These are phyloP conservation scores for Hydrochoerus hydrochaeris DNA, from an alignment of 2,113 vertebrate genomes.

Conservation along the genomic window DNA sequence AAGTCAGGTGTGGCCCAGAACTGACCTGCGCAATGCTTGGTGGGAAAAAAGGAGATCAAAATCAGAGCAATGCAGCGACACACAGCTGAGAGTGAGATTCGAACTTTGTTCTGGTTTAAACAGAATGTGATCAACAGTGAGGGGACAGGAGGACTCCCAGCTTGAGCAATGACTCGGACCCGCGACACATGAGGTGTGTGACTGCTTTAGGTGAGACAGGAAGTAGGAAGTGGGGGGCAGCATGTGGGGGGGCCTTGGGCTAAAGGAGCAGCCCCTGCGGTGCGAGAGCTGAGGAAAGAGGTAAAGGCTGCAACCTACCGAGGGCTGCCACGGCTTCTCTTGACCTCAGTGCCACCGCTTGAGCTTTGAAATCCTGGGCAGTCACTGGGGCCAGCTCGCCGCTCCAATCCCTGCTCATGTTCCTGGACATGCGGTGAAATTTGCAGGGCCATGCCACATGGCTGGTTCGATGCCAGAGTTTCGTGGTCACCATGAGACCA, in stretches of 20 bases:
- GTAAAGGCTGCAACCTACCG: background rate
- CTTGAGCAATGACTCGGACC: background rate
- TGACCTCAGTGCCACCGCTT: background rate
- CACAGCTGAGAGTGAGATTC: background rate
- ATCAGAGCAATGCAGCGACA: background rate
- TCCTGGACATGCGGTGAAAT: fast-evolving
- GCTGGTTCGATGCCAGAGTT: background rate
- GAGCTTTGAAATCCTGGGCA: background rate
- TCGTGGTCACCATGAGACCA: background rate
- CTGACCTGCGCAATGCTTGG: background rate
- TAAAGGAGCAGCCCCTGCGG: background rate
- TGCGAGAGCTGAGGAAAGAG: background rate
- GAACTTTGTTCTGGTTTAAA: background rate
- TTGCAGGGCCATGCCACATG: background rate
- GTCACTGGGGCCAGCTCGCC: background rate
- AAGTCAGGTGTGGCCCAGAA: background rate
- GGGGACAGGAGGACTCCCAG: background rate
- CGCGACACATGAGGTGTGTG: fast-evolving
- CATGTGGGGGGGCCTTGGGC: background rate
- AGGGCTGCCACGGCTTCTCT: background rate
- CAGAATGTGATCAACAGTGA: background rate
- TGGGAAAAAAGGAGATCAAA: background rate
- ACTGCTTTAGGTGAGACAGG: background rate
- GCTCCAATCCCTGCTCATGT: no score
- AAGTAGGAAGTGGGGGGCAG: background rate